phyloP scores from a whole-genome alignment of 2,888 invertebrate species.

The Polylopha cassiicola region DNA sequence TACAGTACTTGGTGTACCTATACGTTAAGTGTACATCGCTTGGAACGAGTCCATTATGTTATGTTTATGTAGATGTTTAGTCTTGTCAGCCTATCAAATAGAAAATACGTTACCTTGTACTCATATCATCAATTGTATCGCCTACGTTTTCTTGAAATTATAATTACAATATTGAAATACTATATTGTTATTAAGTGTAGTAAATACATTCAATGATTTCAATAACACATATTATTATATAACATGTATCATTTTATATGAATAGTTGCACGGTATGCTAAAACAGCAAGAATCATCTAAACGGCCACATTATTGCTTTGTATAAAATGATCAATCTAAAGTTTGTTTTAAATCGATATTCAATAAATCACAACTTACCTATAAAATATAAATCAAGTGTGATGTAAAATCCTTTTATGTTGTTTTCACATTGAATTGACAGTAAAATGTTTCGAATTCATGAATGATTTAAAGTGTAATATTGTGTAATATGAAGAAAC shows the following conservation, averaged over 20 bases:
- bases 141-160: too few relatives aligned
- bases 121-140: too few relatives aligned
- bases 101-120: too few relatives aligned
- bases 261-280: background rate
- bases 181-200: background rate
- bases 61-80: too few relatives aligned
- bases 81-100: too few relatives aligned
- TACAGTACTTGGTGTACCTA: conserved; percentile 9
- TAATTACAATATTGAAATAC: too few relatives aligned
- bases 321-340: conserved; percentile 34
- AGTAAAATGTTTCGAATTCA: conserved; percentile 72
- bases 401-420: conserved; percentile 74
- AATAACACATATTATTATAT: background rate
- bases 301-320: too few relatives aligned
- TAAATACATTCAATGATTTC: conserved; percentile 2
- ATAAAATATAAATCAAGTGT: conserved; percentile 72
- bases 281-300: background rate
- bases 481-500: conserved; percentile 43
- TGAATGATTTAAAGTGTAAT: conserved; percentile 66
- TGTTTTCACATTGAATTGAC: conserved; percentile 72
- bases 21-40: too few relatives aligned
- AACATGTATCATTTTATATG: background rate
- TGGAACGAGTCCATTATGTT: too few relatives aligned
- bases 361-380: conserved; percentile 71
- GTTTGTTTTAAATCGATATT: conserved; percentile 61